Evolutionary conservation across 2,797 vertebrate species (phyloP).

Genomic region (Rallus crepitans): DNA sequence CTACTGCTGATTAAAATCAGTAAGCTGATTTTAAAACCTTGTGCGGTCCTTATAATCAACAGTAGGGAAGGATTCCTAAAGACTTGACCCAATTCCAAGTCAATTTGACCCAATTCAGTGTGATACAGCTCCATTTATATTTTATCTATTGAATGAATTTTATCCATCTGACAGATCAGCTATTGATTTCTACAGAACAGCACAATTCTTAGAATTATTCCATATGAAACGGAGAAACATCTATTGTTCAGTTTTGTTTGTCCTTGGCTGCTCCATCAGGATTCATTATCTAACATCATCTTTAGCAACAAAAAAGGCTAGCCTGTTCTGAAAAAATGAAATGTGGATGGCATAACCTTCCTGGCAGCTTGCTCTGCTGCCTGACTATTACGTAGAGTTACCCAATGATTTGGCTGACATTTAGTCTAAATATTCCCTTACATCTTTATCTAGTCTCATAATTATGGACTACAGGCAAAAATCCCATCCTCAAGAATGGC

Average conservation of each 20-base stretch:
- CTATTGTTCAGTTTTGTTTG: neutral
- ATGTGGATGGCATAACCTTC: neutral
- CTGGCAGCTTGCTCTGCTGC: neutral
- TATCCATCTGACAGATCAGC: neutral
- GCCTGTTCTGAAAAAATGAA: neutral
- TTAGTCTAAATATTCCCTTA: neutral
- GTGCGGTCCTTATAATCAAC: constrained; percentile 62
- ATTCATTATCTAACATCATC: neutral
- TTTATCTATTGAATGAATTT: constrained; percentile 16
- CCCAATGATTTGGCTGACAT: neutral
- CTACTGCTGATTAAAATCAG: constrained; percentile 63
- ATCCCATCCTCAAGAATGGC: neutral
- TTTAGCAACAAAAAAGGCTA: neutral
- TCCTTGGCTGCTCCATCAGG: neutral
- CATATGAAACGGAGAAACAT: neutral
- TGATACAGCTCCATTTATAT: constrained; percentile 24
- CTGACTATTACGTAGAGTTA: neutral
- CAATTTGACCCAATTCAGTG: constrained; percentile 51
- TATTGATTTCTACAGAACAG: constrained; percentile 10
- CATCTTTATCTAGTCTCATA: neutral
- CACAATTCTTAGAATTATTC: neutral
- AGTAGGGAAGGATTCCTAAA: constrained; percentile 44
- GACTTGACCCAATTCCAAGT: constrained; percentile 54
- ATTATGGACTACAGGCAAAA: neutral
- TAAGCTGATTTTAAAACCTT: constrained; percentile 69